A percentile compares a stretch with the other conserved stretches of the same genome.
Evolutionary conservation across 2,888 invertebrate species (phyloP).

Genomic region (Drosophila barbarae): DNA sequence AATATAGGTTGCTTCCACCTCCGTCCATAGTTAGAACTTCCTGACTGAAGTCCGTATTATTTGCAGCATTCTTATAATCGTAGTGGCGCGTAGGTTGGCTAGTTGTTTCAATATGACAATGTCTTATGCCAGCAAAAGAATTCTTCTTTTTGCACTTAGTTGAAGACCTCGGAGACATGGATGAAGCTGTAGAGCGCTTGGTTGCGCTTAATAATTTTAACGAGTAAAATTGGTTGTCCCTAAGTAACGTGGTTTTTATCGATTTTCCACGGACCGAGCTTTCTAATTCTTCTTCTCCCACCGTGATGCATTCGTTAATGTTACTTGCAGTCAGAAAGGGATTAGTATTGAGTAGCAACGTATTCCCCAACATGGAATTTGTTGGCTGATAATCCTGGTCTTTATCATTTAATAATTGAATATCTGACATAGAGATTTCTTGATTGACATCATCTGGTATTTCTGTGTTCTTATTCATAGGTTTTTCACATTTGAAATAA

Average conservation of each 20-base stretch:
- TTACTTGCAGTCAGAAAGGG: slow-evolving; percentile 77
- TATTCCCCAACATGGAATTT: slow-evolving; percentile 70
- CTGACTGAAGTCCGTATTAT: slow-evolving; percentile 79
- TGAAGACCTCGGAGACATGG: slow-evolving; percentile 20
- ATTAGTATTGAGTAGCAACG: slow-evolving; percentile 69
- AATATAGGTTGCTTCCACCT: slow-evolving; percentile 45
- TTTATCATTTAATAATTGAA: slow-evolving; percentile 71
- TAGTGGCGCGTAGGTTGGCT: slow-evolving; percentile 75
- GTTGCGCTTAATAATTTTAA: slow-evolving; percentile 71
- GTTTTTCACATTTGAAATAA: slow-evolving; percentile 76
- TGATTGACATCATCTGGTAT: slow-evolving; percentile 27
- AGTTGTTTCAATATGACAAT: slow-evolving; percentile 76
- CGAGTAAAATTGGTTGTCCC: slow-evolving; percentile 79
- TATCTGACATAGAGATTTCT: slow-evolving; percentile 62
- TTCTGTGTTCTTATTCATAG: slow-evolving; percentile 48
- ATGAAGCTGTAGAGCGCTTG: slow-evolving; percentile 27
- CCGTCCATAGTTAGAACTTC: slow-evolving; percentile 52
- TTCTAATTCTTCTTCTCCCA: slow-evolving; percentile 48
- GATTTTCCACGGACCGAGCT: slow-evolving; percentile 51
- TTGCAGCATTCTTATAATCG: slow-evolving; percentile 84
- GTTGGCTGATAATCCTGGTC: slow-evolving; percentile 76
- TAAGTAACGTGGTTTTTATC: slow-evolving; percentile 45
- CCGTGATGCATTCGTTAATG: slow-evolving; percentile 76
- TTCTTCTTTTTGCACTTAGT: slow-evolving; percentile 79
- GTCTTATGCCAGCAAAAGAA: slow-evolving; percentile 79